These are phyloP conservation scores for Volucella zonaria DNA, from an alignment of 2,888 invertebrate genomes.

Conservation along the genomic window DNA sequence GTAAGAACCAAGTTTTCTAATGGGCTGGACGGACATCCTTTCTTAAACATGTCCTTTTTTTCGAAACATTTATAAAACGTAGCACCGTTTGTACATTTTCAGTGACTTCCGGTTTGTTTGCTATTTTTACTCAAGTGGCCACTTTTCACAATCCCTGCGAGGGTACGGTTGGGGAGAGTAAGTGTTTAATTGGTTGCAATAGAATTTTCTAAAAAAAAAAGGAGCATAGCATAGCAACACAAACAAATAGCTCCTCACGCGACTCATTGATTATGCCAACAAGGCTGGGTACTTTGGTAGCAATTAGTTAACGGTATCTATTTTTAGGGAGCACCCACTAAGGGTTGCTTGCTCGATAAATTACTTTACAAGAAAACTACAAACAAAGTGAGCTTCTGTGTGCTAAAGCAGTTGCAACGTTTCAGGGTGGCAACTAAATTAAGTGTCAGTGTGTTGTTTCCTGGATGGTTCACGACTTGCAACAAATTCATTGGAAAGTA, in stretches of 20 bases:
- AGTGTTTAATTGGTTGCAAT: background rate
- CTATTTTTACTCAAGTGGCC: background rate
- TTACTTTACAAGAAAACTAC: no score
- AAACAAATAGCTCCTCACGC: no score
- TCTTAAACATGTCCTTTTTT: no score
- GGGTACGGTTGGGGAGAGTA: no score
- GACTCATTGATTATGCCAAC: background rate
- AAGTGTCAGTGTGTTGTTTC: background rate
- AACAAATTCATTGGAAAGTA: conserved; percentile 17
- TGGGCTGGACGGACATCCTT: no score
- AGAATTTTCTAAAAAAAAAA: background rate
- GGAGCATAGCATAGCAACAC: no score
- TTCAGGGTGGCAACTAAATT: background rate
- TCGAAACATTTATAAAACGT: background rate
- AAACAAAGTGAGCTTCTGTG: no score
- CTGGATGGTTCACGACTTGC: conserved; percentile 1
- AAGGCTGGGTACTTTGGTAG: background rate
- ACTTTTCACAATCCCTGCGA: background rate
- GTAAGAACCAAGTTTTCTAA: no score
- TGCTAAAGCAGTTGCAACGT: background rate
- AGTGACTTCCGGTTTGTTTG: background rate
- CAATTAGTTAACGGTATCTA: background rate
- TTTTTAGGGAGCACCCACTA: background rate
- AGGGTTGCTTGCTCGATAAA: no score
- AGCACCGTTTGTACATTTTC: background rate